Conservation (phyloP, 2,113 vertebrate genomes). For the Chrysochloris asiatica region DNA sequence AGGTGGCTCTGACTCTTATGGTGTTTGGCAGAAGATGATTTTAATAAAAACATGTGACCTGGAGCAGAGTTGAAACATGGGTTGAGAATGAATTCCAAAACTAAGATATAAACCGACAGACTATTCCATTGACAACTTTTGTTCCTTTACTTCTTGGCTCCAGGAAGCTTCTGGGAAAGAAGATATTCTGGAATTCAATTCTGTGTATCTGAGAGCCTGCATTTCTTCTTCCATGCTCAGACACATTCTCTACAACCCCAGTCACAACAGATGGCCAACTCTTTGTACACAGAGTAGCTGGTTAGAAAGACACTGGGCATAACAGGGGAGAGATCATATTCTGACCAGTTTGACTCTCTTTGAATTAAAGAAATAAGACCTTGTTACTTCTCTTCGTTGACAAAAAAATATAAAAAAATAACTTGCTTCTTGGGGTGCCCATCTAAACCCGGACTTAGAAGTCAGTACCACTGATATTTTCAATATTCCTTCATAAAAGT, state of each 20-base stretch:
- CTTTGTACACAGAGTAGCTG: not conserved
- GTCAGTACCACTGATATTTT: not conserved
- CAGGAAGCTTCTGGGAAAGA: not conserved
- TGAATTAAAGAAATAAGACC: not conserved
- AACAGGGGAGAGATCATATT: not conserved
- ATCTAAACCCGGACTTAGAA: not conserved
- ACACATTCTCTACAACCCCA: not conserved
- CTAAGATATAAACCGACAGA: constrained; percentile 32
- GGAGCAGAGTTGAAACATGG: not conserved
- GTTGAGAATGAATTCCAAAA: not conserved
- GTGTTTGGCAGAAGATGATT: not conserved
- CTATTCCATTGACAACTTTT: not conserved
- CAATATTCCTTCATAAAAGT: not conserved
- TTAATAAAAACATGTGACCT: not conserved
- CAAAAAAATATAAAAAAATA: not conserved
- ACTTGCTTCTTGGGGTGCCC: not conserved
- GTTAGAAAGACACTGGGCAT: not conserved
- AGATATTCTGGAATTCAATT: constrained; percentile 4
- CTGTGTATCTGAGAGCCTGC: not conserved
- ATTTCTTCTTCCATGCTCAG: not conserved
- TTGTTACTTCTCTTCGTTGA: not conserved
- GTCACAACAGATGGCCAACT: not conserved
- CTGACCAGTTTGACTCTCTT: not conserved
- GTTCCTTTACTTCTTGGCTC: constrained; percentile 39
- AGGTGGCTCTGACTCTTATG: not conserved